Percentiles rank a stretch among this genome's conserved stretches.
These are phyloP conservation scores for Archips crataeganus DNA, from an alignment of 2,888 invertebrate genomes.

Conservation along the genomic window DNA sequence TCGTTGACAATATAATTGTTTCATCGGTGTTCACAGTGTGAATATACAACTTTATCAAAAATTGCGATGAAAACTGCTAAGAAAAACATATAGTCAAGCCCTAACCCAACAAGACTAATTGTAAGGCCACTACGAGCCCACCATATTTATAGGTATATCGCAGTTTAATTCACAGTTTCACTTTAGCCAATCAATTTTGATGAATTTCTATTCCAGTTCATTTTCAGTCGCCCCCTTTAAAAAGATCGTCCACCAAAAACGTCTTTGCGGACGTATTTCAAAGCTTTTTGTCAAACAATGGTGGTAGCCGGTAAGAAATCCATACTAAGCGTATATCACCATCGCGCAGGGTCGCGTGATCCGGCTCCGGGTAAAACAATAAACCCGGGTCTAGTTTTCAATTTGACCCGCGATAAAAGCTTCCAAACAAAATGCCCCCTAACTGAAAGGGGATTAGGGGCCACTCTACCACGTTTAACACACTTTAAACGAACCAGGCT, in stretches of 20 bases:
- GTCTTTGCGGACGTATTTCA: background rate
- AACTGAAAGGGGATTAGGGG: conserved; percentile 30
- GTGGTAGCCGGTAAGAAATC: background rate
- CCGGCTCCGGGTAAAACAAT: conserved; percentile 28
- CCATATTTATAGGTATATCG: no score
- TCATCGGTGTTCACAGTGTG: no score
- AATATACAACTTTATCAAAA: no score
- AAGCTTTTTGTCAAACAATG: background rate
- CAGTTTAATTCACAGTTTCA: no score
- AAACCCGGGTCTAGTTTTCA: conserved; percentile 32
- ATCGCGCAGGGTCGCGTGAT: background rate
- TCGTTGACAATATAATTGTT: no score
- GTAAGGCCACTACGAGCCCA: no score
- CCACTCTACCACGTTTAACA: conserved; percentile 22
- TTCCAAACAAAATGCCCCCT: conserved; percentile 30
- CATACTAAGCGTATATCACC: conserved; percentile 15
- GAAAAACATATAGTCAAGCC: no score
- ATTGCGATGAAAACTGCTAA: no score
- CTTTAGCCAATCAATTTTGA: no score
- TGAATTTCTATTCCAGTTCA: background rate
- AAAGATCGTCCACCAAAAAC: background rate
- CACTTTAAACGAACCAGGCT: conserved; percentile 17
- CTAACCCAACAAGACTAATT: no score
- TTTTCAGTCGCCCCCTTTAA: background rate
- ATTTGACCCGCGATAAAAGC: conserved; percentile 30